Base-by-base conservation (phyloP, 2,888 invertebrate species). In the Drosophila neotestacea region DNA sequence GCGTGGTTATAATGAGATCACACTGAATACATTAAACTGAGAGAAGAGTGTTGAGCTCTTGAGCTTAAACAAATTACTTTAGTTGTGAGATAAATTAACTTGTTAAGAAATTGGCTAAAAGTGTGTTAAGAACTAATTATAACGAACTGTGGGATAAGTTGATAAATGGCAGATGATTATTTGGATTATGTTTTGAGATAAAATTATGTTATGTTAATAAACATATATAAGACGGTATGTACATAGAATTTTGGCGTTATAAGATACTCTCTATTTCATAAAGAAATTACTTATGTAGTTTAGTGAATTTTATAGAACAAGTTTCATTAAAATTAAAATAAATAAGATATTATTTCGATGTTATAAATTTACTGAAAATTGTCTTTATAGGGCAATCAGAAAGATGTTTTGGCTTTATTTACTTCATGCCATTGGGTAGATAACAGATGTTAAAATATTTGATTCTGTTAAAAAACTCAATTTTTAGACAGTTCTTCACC, bases 1-100 rank as follows among this genome's bases (percentile, higher is more conserved):
- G 34, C 48, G 34, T 48, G 22, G 4, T 6, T 46, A 56, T 13
- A 56, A 56, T 56, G 36, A 56, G 36, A 46, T 56, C 46, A 28
- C 36, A 11, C 42, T 55, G 54, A 16, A n/a, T 44, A 46, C 27
- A 46, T 30, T 13, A 54, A 41, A 30, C 11, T 38, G 30, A 77
- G 47, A 52, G 16, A 69, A 46, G 54, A 83, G 72, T 80, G 83
- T 52, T 59, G 48, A 80, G 58, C 61, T 52, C 74, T 63, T 44
- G 44, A 63, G 47, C 51, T 16, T 22, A 22, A 22, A 61, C 41
- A 44, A 56, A 56, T 47, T 64, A 47, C 67, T 68, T 56, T 32
- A 44, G 22, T n/a, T 41, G 13, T 22, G 27, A 46, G 66, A 39
- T 55, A 50, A 73, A 34, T 59, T 16, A 1, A 16, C 16, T 16